Base-by-base conservation (phyloP, 2,113 vertebrate species). In the Dipodomys merriami region DNA sequence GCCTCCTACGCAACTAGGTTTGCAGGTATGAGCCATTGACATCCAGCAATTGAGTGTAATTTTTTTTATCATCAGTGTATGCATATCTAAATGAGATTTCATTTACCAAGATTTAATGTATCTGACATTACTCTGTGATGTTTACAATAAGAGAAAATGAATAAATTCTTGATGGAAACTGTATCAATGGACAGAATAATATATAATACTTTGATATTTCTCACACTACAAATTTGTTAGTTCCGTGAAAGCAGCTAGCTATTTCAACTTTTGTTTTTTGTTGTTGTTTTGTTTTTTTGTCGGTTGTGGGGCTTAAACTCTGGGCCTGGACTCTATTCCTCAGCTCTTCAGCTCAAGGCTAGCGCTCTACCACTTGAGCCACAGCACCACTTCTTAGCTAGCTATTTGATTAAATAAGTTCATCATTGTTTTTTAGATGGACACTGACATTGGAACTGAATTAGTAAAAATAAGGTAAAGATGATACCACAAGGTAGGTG, bases 21-120 rank as follows among this genome's bases (percentile, higher is more conserved):
- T 57, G 53, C 53, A 57, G 53, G 53, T 57, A 13, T 18, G 2
- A 57, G 53, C 12, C 53, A 57, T 18, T 57, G 4, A 18, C 53
- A 57, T 16, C 53, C 53, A 57, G 53, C 12, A 57, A 33, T 49
- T 68, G 8, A 60, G 25, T 79, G 67, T 64, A 67, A 53, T 1
- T 68, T 95, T 90, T 87, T 95, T 90, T 87, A 33, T 84, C 69
- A 67, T 13, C 86, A 25, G 15, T 35, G 53, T 67, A 39, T 46
- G 19, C 19, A 44, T 44, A n/a, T 20, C 44, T n/a, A 65, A 74
- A 82, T 81, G 20, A 73, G 39, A 69, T 65, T 80, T 15, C 30
- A 65, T 80, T 46, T 39, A 5, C 12, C 57, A 82, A 91, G 67
- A 74, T 20, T 0, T 57, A 16, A n/a, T 74, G 65, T 53, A 35